phyloP scores from a whole-genome alignment of 2,888 invertebrate species.

The Lasioglossum oenotherae region DNA sequence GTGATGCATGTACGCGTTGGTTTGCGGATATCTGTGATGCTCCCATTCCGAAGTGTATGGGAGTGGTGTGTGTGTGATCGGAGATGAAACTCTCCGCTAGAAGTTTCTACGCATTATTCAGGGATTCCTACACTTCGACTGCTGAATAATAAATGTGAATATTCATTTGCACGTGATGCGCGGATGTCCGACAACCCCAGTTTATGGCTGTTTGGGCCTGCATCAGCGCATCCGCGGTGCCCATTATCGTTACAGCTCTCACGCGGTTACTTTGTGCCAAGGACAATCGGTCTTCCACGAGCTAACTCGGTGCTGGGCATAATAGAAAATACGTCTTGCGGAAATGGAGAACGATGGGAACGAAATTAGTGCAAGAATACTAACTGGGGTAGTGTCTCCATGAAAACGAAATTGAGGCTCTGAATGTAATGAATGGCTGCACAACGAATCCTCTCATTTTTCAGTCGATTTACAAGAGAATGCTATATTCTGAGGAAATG shows the following conservation, averaged over 20 bases:
- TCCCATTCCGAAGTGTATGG: not conserved
- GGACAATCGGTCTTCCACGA: not conserved
- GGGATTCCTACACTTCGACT: not conserved
- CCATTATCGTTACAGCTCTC: not conserved
- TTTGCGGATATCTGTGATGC: not conserved
- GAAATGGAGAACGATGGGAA: not conserved
- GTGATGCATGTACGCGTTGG: not conserved
- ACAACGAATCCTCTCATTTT: too few relatives aligned
- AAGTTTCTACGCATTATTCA: not conserved
- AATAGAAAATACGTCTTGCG: not conserved
- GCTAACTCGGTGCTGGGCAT: not conserved
- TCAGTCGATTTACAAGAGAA: too few relatives aligned
- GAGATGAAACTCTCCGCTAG: not conserved
- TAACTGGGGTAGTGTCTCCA: too few relatives aligned
- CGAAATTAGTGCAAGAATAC: not conserved
- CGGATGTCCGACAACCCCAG: not conserved
- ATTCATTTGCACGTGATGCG: conserved; percentile 7
- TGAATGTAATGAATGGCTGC: too few relatives aligned
- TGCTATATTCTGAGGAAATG: too few relatives aligned
- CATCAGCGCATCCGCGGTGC: not conserved
- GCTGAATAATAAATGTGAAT: conserved; percentile 6
- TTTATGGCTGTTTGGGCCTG: not conserved
- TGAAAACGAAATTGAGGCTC: not conserved
- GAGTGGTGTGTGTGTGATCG: not conserved
- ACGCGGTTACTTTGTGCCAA: not conserved